Evolutionary conservation across 2,113 vertebrate genomes (phyloP).

Genomic region (western clawed frog (Xenopus tropicalis)): DNA sequence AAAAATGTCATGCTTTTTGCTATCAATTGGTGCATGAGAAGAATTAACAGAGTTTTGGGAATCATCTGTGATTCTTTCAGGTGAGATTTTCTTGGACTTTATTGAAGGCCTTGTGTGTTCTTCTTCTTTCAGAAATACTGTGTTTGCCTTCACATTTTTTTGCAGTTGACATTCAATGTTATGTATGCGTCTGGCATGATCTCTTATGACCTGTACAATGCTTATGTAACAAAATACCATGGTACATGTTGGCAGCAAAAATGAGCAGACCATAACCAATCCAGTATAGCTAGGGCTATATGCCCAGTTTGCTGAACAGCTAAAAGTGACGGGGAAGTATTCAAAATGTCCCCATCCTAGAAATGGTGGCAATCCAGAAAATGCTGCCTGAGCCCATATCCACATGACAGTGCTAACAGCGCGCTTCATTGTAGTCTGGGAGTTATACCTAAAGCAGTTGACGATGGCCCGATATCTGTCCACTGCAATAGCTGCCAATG

Average conservation of each 20-base stretch:
- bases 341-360: constrained; percentile 4
- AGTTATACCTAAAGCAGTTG: constrained; percentile 5
- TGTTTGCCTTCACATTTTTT: constrained; percentile 33
- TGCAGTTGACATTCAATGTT: constrained; percentile 17
- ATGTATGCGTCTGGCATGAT: constrained; percentile 16
- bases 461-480: constrained; percentile 23
- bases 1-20: constrained; percentile 40
- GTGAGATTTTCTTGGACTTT: constrained; percentile 17
- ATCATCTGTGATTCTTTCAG: background rate
- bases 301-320: constrained; percentile 16
- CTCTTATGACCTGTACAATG: constrained; percentile 11
- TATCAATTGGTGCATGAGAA: constrained; percentile 5
- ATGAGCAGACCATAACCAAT: constrained; percentile 13
- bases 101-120: constrained; percentile 8
- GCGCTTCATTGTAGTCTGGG: background rate
- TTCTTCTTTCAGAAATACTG: constrained; percentile 27
- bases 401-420: background rate
- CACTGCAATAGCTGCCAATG: background rate
- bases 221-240: constrained; percentile 10
- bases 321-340: background rate
- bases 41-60: constrained; percentile 23
- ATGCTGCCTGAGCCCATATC: constrained; percentile 27
- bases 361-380: constrained; percentile 30
- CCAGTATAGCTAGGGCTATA: background rate
- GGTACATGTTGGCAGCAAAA: background rate